Evolutionary conservation across 2,113 vertebrate genomes (phyloP), one percentile per base, ranked within the genome.

Genomic region (Entomyzon cyanotis): DNA sequence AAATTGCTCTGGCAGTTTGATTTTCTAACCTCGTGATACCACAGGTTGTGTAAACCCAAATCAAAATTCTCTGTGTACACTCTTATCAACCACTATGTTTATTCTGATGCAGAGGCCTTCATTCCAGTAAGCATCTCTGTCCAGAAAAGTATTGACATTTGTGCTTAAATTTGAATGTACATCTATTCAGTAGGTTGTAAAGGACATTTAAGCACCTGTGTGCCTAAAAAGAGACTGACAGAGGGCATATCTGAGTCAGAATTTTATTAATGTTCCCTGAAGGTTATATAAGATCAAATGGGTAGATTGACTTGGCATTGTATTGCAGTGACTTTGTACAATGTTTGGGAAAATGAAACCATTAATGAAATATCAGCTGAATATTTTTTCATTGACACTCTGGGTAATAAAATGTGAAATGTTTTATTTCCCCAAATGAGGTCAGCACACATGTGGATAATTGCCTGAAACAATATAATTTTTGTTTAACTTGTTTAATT

Each of bases 181-280:
- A 69, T 87, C 84, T 53, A 84, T 84, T 94, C 87, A 87, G 91
- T 91, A 64, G 49, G 55, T 91, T 87, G 58, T 55, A 89, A 88
- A 96, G 95, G 95, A 91, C 95, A 42, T 95, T 95, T 85, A 94
- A 93, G 65, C 31, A 91, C 74, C 90, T 76, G 25, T 93, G 65
- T 79, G 76, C 83, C 83, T 95, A 96, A 94, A 94, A 84, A 94
- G 85, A 77, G 80, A 93, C 68, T 93, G 90, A 78, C 80, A 89
- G 80, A 96, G 92, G 90, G 80, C 90, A 94, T 91, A 89, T 86
- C 74, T 89, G 84, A 95, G 62, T 92, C 80, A 84, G 93, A 96
- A 93, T 73, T 89, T 95, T 96, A 92, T 94, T 92, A 94, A 92
- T 87, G 90, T 89, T 96, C 76, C 86, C 92, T 96, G 95, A 97